Conservation (phyloP, 1,140 invertebrate species). For the Pararge aegeria region DNA sequence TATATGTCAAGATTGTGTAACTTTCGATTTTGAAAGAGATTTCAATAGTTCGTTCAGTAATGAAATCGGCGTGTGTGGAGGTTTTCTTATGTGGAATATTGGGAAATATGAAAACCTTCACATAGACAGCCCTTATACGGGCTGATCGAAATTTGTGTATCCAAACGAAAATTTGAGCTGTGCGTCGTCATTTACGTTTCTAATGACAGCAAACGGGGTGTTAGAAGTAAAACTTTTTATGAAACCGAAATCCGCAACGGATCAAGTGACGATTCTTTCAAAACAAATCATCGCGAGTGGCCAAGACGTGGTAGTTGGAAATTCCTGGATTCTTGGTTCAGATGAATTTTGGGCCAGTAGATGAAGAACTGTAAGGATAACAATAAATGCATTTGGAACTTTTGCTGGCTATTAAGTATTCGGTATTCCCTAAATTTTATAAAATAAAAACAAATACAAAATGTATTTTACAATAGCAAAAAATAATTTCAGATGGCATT, state of each 20-base stretch:
- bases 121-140: conserved; percentile 31
- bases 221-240: conserved; percentile 45
- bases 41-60: conserved; percentile 23
- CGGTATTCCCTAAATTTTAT: too few species aligned
- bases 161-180: conserved; percentile 37
- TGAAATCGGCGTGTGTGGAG: conserved; percentile 30
- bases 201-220: conserved; percentile 31
- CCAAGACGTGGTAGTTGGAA: conserved; percentile 34
- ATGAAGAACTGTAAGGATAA: conserved; percentile 36
- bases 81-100: conserved; percentile 34
- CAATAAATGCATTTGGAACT: conserved; percentile 13
- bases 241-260: conserved; percentile 27
- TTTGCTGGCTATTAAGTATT: conserved; percentile 44
- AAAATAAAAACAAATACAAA: too few species aligned
- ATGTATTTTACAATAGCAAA: too few species aligned
- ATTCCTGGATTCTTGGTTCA: conserved; percentile 16
- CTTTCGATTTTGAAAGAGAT: too few species aligned
- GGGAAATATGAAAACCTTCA: conserved; percentile 30
- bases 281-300: conserved; percentile 29
- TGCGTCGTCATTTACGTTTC: conserved; percentile 33
- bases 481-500: too few species aligned
- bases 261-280: conserved; percentile 38
- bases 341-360: conserved; percentile 30
- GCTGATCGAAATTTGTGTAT: conserved; percentile 32
- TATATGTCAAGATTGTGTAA: too few species aligned